Base-by-base conservation (phyloP, 2,888 invertebrate species). In the Scotopteryx bipunctaria region DNA sequence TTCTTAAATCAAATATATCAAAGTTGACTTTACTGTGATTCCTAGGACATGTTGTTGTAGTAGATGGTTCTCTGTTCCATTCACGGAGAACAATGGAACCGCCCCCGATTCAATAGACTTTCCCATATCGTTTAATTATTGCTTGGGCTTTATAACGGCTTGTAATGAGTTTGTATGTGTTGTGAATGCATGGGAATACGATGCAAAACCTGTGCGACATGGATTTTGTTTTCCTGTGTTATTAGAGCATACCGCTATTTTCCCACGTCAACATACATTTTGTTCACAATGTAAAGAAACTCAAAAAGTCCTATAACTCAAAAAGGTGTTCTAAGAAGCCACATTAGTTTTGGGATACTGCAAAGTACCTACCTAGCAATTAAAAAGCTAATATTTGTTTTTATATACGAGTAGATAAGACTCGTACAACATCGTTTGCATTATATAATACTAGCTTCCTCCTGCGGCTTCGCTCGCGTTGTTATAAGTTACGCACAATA, bases 81-180 rank as follows among this genome's bases (percentile, higher is more conserved):
- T 51, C 19, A 63, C 55, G 29, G 44, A 53, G 56, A 54, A 55
- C 70, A 56, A 56, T 57, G 48, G 51, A 23, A 31, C 43, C 77
- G 75, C 73, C 76, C 69, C 68, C 71, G 64, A 68, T 75, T 73
- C 71, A 64, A 63, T 49, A 48, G 50, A 63, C 59, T 69, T 70
- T 78, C 73, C 55, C 72, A 77, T 72, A 71, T 72, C 64, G 69
- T 69, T 70, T 68, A 67, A 64, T 61, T 58, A 63, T 70, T 67
- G 61, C 58, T 61, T 53, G 59, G 59, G 64, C 64, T 56, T 62
- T 59, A 55, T 68, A 69, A 66, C 66, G 69, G 73, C 60, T 44
- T 49, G 55, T 60, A 48, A 38, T 37, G 21, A 48, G 48, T 46
- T 46, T 54, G 35, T 47, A 38, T 45, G 23, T 29, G 43, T 43